Evolutionary conservation across 1,140 invertebrate genomes (phyloP), one percentile per base, ranked within the genome.

Genomic region (Drosophila watanabei): DNA sequence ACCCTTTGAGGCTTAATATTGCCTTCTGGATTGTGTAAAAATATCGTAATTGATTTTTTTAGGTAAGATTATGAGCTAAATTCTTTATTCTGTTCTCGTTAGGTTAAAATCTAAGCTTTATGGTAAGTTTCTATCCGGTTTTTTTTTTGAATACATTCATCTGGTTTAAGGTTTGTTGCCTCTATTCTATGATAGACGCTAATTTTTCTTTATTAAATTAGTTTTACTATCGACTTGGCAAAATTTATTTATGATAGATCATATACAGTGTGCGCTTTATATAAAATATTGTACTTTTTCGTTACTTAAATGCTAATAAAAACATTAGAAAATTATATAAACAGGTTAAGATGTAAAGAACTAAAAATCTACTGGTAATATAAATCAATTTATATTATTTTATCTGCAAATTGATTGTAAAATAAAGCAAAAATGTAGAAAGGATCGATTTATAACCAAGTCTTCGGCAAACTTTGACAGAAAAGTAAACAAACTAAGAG

Each of bases 201-300:
- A 54, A 37, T 56, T 37, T 9, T 35, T 33, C 3, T 18, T 52
- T 7, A 52, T 52, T 33, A 52, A 52, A 52, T 33, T 54, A 54
- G 30, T 14, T 52, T n/a, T 52, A 18, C 51, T 14, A 52, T 33
- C n/a, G 10, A 52, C 3, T 33, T 0, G 7, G n/a, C 0, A 10
- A 18, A 32, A 18, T 33, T 33, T 18, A 33, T 33, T 33, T 52
- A 52, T 18, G n/a, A 33, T 18, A 52, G 28, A 13, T 5, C 49
- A 52, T 13, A 52, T 4, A 52, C 30, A 52, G 10, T 5, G 30
- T 30, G 13, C 0, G 11, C 2, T 11, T 24, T 5, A 54, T 54
- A 33, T 14, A 20, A 33, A 14, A 1, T 13, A 35, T 30, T 18
- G n/a, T 33, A 51, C 9, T n/a, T 11, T 28, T 24, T 14, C 11